phyloP scores from a whole-genome alignment of 2,888 invertebrate genomes.

The Drosophila neonasuta region DNA sequence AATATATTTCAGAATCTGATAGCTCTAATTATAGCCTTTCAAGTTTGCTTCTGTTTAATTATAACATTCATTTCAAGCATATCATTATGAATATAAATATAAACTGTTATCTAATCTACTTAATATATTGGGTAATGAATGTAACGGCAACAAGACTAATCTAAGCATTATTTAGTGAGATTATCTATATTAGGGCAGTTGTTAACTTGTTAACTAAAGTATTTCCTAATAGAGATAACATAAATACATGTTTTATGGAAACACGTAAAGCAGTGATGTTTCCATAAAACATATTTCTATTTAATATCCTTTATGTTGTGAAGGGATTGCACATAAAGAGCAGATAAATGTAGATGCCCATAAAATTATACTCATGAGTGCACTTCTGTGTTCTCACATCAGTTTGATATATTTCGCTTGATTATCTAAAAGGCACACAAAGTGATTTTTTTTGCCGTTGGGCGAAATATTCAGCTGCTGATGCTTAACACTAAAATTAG shows the following conservation, averaged over 20 bases:
- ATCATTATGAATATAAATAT: background rate
- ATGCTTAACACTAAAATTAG: slow-evolving; percentile 34
- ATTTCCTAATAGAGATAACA: too few relatives aligned
- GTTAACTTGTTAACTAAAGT: background rate
- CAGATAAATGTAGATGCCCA: background rate
- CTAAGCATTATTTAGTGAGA: background rate
- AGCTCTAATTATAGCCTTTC: background rate
- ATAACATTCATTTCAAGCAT: background rate
- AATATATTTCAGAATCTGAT: background rate
- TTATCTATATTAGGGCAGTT: background rate
- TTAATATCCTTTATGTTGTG: background rate
- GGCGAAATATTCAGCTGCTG: slow-evolving; percentile 3
- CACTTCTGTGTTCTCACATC: slow-evolving; percentile 4
- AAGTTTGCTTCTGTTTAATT: background rate
- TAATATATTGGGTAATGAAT: background rate
- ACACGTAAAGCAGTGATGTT: background rate
- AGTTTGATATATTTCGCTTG: slow-evolving; percentile 9
- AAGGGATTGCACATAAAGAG: background rate
- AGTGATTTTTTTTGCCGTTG: slow-evolving; percentile 4
- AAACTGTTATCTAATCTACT: slow-evolving; percentile 1
- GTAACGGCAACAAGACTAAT: background rate
- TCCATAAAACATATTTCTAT: background rate
- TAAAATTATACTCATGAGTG: slow-evolving; percentile 2
- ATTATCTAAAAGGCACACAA: slow-evolving; percentile 4
- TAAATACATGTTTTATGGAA: too few relatives aligned